Evolutionary conservation across 2,797 vertebrate genomes (phyloP).

Genomic region (Phaenicophaeus curvirostris): DNA sequence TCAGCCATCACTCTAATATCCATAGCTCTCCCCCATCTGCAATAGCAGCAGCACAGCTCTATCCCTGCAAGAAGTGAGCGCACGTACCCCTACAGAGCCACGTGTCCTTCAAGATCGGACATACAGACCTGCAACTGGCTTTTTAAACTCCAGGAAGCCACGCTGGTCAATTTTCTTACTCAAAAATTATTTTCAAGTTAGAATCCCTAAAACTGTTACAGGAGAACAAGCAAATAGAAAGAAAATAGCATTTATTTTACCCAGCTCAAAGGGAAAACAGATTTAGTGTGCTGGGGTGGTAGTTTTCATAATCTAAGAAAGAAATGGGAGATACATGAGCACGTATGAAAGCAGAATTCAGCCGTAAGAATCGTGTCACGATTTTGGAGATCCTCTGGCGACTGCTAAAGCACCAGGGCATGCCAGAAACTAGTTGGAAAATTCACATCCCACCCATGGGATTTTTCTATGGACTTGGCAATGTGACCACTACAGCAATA

Average conservation of each 20-base stretch:
- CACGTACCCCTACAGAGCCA: neutral
- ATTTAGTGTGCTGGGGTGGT: neutral
- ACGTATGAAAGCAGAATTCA: neutral
- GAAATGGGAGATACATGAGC: neutral
- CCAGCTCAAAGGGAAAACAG: neutral
- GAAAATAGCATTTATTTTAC: neutral
- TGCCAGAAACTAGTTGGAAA: neutral
- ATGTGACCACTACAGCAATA: neutral
- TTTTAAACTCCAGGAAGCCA: neutral
- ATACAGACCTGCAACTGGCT: neutral
- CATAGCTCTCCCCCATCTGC: neutral
- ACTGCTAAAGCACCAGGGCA: neutral
- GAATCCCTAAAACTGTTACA: neutral
- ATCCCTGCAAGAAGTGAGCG: accelerated
- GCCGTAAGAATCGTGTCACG: neutral
- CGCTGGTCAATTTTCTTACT: neutral
- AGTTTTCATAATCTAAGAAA: neutral
- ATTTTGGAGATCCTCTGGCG: neutral
- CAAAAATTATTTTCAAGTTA: neutral
- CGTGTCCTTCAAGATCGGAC: accelerated
- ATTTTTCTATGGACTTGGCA: neutral
- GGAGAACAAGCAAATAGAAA: accelerated
- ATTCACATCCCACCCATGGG: neutral
- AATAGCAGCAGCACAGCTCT: too few relatives aligned
- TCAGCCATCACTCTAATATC: neutral